phyloP scores from a whole-genome alignment of 2,888 invertebrate species.

The Nephrotoma guestfalica region DNA sequence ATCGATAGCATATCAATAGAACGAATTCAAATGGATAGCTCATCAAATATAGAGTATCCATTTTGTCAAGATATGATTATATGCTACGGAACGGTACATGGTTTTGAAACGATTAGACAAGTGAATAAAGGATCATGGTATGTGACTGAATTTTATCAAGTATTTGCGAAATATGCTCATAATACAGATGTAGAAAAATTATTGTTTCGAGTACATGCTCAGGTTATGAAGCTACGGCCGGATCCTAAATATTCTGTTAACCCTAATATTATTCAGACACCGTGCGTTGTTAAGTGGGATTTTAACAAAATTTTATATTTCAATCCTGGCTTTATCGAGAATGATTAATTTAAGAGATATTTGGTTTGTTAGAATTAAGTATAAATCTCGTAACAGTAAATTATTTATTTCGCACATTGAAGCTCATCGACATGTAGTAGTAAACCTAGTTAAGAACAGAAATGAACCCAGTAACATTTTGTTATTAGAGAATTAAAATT shows the following conservation, averaged over 20 bases:
- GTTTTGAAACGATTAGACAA: neutral
- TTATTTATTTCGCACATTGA: neutral
- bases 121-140: neutral
- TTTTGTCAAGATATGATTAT: conserved; percentile 1
- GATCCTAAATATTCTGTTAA: neutral
- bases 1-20: neutral
- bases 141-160: conserved; percentile 1
- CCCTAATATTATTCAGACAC: neutral
- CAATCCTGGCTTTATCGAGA: neutral
- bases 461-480: no score
- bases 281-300: neutral
- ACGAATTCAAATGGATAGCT: neutral
- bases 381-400: neutral
- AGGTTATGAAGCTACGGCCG: neutral
- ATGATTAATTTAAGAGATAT: neutral
- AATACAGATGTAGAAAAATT: neutral
- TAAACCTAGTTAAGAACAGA: no score
- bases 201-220: neutral
- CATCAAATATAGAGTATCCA: neutral
- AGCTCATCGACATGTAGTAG: no score
- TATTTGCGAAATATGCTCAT: neutral
- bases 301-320: neutral
- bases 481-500: no score
- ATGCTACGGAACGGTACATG: neutral
- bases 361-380: neutral